Evolutionary conservation across 2,113 vertebrate species (phyloP), one percentile per base, ranked within the genome.

Genomic region (Aegypius monachus): DNA sequence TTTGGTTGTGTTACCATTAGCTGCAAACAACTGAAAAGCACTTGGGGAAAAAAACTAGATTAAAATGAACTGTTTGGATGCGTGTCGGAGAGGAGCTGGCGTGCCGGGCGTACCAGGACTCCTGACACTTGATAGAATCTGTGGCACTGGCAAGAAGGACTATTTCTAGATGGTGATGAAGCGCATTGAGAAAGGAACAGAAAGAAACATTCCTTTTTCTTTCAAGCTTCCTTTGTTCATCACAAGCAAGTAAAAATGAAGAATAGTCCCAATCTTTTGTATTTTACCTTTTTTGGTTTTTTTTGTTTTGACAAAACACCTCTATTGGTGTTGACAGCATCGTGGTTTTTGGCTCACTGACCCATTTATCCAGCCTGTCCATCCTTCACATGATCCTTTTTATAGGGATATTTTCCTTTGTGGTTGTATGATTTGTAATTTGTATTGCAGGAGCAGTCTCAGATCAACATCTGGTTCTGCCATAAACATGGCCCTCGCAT

Each of bases 91-190:
- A 59, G 43, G 38, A 52, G 47, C 55, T 58, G 78, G 36, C 1
- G 1, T 13, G 26, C 18, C 0, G 0, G 56, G 36, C 1, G 0
- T 59, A 13, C 16, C 53, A 25, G 27, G 27, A 34, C 23, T 45
- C 38, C 52, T 22, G 32, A 29, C 6, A 2, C 23, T 16, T 16
- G 23, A 11, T 8, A 13, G 19, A 17, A 11, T 36, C 13, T 3
- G 34, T 65, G 77, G 70, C 12, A 7, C n/a, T 25, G 45, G 26
- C 38, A 63, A 12, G 38, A 50, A 62, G 20, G 38, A 11, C 48
- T 36, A 0, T 38, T 80, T n/a, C 43, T 73, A 15, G 59, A 5
- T 48, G 65, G 32, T 52, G 56, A 36, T 36, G 31, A 66, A 71
- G 77, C 12, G 38, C 34, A 32, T 8, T 27, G 42, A 65, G 70